These are phyloP conservation scores for Nematopogon swammerdamellus DNA, from an alignment of 2,888 invertebrate genomes.

Conservation along the genomic window DNA sequence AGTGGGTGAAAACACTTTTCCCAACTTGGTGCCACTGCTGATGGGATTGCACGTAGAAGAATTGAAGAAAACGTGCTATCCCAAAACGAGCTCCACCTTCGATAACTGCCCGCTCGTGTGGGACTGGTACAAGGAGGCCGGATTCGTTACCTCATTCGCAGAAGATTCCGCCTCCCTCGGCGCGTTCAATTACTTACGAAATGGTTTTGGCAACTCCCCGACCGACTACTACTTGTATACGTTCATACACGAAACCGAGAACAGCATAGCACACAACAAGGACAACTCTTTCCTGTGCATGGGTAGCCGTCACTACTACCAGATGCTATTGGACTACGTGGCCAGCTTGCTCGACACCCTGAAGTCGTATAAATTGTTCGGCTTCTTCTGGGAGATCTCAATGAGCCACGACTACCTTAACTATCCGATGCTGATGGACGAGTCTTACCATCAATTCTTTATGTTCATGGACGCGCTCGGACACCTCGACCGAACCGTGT, in stretches of 20 bases:
- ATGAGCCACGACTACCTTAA: constrained; percentile 84
- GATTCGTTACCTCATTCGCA: constrained; percentile 75
- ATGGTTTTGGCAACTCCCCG: constrained; percentile 73
- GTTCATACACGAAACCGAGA: constrained; percentile 67
- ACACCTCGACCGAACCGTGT: constrained; percentile 62
- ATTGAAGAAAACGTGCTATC: constrained; percentile 62
- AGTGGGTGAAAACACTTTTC: constrained; percentile 92
- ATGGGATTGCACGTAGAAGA: constrained; percentile 68
- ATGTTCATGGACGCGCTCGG: constrained; percentile 43
- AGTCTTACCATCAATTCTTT: constrained; percentile 58
- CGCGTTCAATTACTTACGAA: constrained; percentile 75
- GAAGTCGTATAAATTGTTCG: constrained; percentile 64
- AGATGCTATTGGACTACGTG: constrained; percentile 70
- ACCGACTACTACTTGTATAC: constrained; percentile 84
- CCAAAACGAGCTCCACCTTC: constrained; percentile 54
- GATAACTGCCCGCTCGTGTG: constrained; percentile 83
- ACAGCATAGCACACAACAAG: constrained; percentile 61
- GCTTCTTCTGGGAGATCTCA: constrained; percentile 81
- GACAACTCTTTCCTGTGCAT: constrained; percentile 68
- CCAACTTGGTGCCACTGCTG: constrained; percentile 80
- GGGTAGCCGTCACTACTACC: constrained; percentile 65
- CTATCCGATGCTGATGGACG: constrained; percentile 72
- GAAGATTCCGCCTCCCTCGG: constrained; percentile 81
- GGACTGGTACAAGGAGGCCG: constrained; percentile 70
- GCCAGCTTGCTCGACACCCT: constrained; percentile 60